Evolutionary conservation across 2,113 vertebrate species (phyloP).

Genomic region (Emydura subglobosa): DNA sequence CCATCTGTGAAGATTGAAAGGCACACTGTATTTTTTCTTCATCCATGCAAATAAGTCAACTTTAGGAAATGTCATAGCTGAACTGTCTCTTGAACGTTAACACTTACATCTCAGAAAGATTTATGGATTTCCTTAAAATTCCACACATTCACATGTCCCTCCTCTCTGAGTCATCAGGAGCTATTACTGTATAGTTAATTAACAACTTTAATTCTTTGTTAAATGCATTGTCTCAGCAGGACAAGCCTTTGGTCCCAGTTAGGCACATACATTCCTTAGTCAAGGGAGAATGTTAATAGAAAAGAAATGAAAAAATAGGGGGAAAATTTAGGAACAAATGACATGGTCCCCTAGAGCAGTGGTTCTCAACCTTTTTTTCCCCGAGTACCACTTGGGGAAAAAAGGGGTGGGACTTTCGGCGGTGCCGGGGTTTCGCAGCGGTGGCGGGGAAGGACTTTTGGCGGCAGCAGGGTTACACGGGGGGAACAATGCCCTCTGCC

Average conservation of each 20-base stretch:
- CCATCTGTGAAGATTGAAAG: not conserved
- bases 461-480: no score
- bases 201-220: not conserved
- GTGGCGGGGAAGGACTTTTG: no score
- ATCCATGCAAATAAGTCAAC: not conserved
- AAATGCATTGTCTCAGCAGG: not conserved
- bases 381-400: no score
- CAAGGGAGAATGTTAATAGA: not conserved
- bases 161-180: not conserved
- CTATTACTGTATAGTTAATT: not conserved
- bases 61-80: not conserved
- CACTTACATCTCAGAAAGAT: not conserved
- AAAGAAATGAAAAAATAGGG: not conserved
- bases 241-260: not conserved
- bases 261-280: not conserved
- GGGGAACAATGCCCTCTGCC: no score
- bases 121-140: not conserved
- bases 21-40: not conserved
- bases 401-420: no score
- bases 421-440: no score
- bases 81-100: not conserved
- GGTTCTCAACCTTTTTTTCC: no score
- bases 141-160: rapidly evolving
- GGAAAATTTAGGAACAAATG: not conserved
- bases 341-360: not conserved